phyloP scores from a whole-genome alignment of 2,113 vertebrate species.

The Pleuronectes platessa region DNA sequence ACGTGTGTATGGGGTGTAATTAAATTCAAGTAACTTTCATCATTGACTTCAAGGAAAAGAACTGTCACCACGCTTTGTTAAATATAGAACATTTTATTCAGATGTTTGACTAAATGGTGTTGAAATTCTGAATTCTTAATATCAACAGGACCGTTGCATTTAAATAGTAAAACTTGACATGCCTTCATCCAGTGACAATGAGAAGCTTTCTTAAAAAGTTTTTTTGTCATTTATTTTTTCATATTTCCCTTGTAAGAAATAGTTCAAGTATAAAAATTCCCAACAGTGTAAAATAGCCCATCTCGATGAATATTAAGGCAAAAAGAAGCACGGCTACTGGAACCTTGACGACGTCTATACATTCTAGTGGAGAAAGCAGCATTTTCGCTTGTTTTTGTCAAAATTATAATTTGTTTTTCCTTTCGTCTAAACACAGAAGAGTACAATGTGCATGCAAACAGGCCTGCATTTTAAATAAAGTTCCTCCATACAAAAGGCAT shows the following conservation, averaged over 20 bases:
- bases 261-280: conserved; percentile 99
- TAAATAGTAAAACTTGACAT: conserved; percentile 93
- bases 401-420: conserved; percentile 56
- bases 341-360: conserved; percentile 88
- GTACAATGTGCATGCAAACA: conserved; percentile 76
- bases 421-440: conserved; percentile 84
- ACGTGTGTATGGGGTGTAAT: not conserved
- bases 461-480: conserved; percentile 83
- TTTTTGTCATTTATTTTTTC: conserved; percentile 79
- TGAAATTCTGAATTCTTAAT: conserved; percentile 91
- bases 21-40: not conserved
- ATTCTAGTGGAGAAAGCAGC: conserved; percentile 93
- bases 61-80: conserved; percentile 50
- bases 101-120: conserved; percentile 93
- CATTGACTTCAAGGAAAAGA: conserved; percentile 35
- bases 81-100: conserved; percentile 89
- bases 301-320: conserved; percentile 91
- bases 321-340: conserved; percentile 94
- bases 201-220: conserved; percentile 93
- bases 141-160: conserved; percentile 91
- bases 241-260: conserved; percentile 99
- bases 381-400: conserved; percentile 79
- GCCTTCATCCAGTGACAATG: conserved; percentile 93
- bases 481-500: conserved; percentile 81
- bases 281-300: conserved; percentile 98